Evolutionary conservation across 1,140 invertebrate genomes (phyloP).

Genomic region (Lasioglossum albipes): DNA sequence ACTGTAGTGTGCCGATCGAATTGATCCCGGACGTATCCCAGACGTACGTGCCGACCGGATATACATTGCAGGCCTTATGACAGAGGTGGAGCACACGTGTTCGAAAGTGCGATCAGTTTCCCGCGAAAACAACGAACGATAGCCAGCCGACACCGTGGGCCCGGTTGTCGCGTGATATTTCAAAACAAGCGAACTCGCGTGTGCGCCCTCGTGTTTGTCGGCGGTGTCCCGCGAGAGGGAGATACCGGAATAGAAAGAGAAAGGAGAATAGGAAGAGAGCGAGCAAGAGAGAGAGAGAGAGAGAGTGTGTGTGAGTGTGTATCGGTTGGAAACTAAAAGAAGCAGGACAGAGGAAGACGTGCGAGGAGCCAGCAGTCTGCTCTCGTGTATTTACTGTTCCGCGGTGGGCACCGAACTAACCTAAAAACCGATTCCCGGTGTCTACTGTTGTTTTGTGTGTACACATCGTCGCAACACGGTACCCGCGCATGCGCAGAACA

Average conservation of each 20-base stretch:
- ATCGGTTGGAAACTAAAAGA: slow-evolving; percentile 18
- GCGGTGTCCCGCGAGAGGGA: slow-evolving; percentile 39
- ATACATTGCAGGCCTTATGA: background rate
- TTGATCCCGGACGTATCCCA: background rate
- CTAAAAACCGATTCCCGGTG: slow-evolving; percentile 55
- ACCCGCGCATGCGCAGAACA: slow-evolving; percentile 52
- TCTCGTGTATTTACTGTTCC: slow-evolving; percentile 50
- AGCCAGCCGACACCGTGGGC: slow-evolving; percentile 2
- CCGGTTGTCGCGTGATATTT: slow-evolving; percentile 42
- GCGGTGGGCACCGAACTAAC: slow-evolving; percentile 51
- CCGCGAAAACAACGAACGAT: slow-evolving; percentile 27
- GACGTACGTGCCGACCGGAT: too few species aligned
- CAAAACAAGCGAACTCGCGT: slow-evolving; percentile 51
- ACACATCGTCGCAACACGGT: slow-evolving; percentile 33
- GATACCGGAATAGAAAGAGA: slow-evolving; percentile 17
- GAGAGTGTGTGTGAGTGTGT: background rate
- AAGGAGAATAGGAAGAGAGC: slow-evolving; percentile 13
- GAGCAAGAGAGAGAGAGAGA: slow-evolving; percentile 25
- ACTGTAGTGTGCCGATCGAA: slow-evolving; percentile 24
- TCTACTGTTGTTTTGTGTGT: slow-evolving; percentile 28
- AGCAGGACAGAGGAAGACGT: slow-evolving; percentile 25
- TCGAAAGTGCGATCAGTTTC: slow-evolving; percentile 1
- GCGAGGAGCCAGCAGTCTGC: slow-evolving; percentile 9
- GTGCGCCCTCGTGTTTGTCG: slow-evolving; percentile 47
- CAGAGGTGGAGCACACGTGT: background rate